These are phyloP conservation scores for Caenorhabditis wallacei DNA, from an alignment of 2,888 invertebrate genomes.

Conservation along the genomic window DNA sequence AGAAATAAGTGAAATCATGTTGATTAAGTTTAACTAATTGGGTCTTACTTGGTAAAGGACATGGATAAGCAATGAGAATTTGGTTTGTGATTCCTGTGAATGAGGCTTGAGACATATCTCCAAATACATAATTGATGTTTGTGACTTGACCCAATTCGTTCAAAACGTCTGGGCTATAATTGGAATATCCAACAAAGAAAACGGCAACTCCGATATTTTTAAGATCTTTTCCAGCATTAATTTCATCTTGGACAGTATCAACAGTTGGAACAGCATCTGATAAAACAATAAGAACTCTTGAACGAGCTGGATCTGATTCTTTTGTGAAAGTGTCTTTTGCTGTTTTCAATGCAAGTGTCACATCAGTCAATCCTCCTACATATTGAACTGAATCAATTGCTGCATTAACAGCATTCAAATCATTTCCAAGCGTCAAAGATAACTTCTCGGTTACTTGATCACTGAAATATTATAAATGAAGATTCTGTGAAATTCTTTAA, in stretches of 20 bases:
- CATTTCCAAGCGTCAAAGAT: slow-evolving; percentile 31
- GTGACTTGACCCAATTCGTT: slow-evolving; percentile 50
- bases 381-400: slow-evolving; percentile 46
- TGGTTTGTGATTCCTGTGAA: slow-evolving; percentile 36
- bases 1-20: neutral
- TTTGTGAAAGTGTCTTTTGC: slow-evolving; percentile 22
- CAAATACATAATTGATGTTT: slow-evolving; percentile 47
- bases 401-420: slow-evolving; percentile 27
- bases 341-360: slow-evolving; percentile 34
- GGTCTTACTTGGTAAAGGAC: slow-evolving; percentile 54
- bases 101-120: slow-evolving; percentile 45
- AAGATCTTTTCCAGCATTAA: slow-evolving; percentile 42
- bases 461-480: slow-evolving; percentile 19
- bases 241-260: slow-evolving; percentile 41
- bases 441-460: slow-evolving; percentile 19
- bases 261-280: slow-evolving; percentile 65
- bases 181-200: slow-evolving; percentile 58
- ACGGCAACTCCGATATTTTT: slow-evolving; percentile 20
- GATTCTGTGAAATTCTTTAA: neutral
- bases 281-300: slow-evolving; percentile 48
- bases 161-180: slow-evolving; percentile 35
- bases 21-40: neutral
- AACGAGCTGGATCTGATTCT: slow-evolving; percentile 29
- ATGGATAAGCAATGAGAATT: slow-evolving; percentile 54
- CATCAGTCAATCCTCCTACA: slow-evolving; percentile 57